Conservation (phyloP, 2,797 vertebrate genomes). For the Clarias laeviceps region DNA sequence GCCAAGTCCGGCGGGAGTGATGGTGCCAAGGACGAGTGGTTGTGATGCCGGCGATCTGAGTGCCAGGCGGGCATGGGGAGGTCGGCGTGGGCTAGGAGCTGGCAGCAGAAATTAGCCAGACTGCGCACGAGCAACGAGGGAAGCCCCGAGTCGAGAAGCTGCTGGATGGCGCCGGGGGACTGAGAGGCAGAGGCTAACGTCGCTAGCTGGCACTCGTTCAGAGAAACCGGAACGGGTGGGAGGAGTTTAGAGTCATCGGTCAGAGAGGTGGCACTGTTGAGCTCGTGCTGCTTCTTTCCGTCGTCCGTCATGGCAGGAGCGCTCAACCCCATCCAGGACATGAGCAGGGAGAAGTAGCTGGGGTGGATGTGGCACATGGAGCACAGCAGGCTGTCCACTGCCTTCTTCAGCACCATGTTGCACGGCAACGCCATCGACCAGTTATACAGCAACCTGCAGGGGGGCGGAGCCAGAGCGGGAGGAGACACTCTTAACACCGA, state of each 20-base stretch:
- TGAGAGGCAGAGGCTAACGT: slow-evolving; percentile 95
- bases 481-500: background rate
- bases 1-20: slow-evolving; percentile 87
- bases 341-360: slow-evolving; percentile 95
- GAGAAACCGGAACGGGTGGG: slow-evolving; percentile 80
- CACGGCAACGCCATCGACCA: slow-evolving; percentile 98
- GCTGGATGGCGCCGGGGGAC: slow-evolving; percentile 94
- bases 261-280: slow-evolving; percentile 71
- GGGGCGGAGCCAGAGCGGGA: background rate
- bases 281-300: slow-evolving; percentile 92
- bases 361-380: slow-evolving; percentile 98
- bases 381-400: slow-evolving; percentile 96
- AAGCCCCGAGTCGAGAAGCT: slow-evolving; percentile 92
- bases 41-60: slow-evolving; percentile 82
- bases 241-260: slow-evolving; percentile 96
- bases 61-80: slow-evolving; percentile 79
- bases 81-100: slow-evolving; percentile 85
- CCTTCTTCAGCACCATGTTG: slow-evolving; percentile 97
- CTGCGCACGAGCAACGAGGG: slow-evolving; percentile 93
- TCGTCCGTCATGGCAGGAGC: slow-evolving; percentile 95
- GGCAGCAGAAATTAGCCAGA: slow-evolving; percentile 90
- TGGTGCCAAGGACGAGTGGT: slow-evolving; percentile 65
- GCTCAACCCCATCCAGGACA: slow-evolving; percentile 97
- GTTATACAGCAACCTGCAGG: slow-evolving; percentile 86
- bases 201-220: slow-evolving; percentile 91